A percentile compares a stretch with the other conserved stretches of the same genome.
These are phyloP conservation scores for Spea multiplicata DNA, from an alignment of 2,113 vertebrate genomes.

Conservation along the genomic window DNA sequence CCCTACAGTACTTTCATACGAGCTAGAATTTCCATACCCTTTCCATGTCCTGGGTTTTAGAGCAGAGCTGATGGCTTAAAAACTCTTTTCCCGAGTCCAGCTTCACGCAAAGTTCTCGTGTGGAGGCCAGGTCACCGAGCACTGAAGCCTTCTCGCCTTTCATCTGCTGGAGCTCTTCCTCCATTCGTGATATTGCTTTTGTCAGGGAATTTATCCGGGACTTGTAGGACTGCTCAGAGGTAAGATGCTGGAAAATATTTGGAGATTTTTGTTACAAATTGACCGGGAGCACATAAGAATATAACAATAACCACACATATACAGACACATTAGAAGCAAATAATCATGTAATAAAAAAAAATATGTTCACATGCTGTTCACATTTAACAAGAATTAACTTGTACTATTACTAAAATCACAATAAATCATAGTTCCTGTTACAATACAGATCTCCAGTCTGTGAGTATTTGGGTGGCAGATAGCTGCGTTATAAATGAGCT, in stretches of 20 bases:
- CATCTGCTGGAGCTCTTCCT: constrained; percentile 64
- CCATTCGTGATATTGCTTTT: constrained; percentile 63
- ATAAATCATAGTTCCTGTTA: too few relatives aligned
- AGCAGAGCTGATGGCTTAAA: constrained; percentile 62
- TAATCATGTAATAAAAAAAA: too few relatives aligned
- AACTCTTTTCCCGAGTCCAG: constrained; percentile 68
- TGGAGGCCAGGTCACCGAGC: constrained; percentile 66
- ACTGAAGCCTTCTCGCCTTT: constrained; percentile 58
- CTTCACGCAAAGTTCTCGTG: constrained; percentile 70
- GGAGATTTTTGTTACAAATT: too few relatives aligned
- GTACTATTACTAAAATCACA: too few relatives aligned
- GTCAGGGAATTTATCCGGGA: constrained; percentile 63
- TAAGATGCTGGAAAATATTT: constrained; percentile 54
- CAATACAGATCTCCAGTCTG: too few relatives aligned
- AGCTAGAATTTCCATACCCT: constrained; percentile 50
- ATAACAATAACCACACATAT: too few relatives aligned
- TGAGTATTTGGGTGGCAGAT: too few relatives aligned
- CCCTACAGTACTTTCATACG: not conserved
- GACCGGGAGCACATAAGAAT: too few relatives aligned
- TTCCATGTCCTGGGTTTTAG: constrained; percentile 63
- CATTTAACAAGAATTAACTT: too few relatives aligned
- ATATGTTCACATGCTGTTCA: too few relatives aligned
- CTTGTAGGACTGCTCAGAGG: constrained; percentile 65
- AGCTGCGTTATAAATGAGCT: too few relatives aligned
- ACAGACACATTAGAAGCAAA: too few relatives aligned